Base-by-base conservation (phyloP, 2,797 vertebrate species). In the Pristis pectinata region DNA sequence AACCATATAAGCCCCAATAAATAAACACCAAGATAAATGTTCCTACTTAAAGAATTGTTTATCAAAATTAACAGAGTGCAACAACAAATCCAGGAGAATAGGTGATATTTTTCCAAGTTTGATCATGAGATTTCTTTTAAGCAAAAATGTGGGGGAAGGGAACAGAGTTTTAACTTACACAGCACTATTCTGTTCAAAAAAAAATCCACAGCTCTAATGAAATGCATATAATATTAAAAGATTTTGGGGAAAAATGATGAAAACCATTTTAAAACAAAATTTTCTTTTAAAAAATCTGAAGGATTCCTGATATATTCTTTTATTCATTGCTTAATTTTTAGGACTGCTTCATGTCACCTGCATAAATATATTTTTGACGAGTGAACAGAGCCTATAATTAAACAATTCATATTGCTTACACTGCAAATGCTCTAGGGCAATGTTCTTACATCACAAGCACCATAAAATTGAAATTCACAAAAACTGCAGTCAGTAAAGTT, bases 331-430 rank as follows among this genome's bases (percentile, higher is more conserved):
- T 19, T 61, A 30, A 72, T 44, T 49, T 30, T 72, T 41, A 93
- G 91, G 41, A 93, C 41, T 24, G n/a, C 64, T 30, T 72, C 64
- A 93, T 49, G 37, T 93, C 67, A 93, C 70, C 24, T 30, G 64
- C 19, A 93, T 72, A 70, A 72, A 44, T 93, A 49, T 49, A 22
- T 37, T 53, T 72, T 27, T 19, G 30, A 92, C 64, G 92, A n/a
- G 30, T 34, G 34, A 92, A 24, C 87, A 92, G 87, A 64, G 64
- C 10, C 67, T 37, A 92, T 11, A 61, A 61, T 89, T 92, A 92
- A 92, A 92, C 87, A 92, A 61, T 92, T 92, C 67, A 92, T 59
- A 92, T 64, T 92, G 59, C n/a, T 92, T 92, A 92, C 24, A 92
- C 27, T 37, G 17, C 91, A 64, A 24, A 91, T 91, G 87, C 59